Percentiles rank a stretch among this genome's conserved stretches.
phyloP scores from a whole-genome alignment of 2,113 vertebrate genomes.

The Symphodus melops region DNA sequence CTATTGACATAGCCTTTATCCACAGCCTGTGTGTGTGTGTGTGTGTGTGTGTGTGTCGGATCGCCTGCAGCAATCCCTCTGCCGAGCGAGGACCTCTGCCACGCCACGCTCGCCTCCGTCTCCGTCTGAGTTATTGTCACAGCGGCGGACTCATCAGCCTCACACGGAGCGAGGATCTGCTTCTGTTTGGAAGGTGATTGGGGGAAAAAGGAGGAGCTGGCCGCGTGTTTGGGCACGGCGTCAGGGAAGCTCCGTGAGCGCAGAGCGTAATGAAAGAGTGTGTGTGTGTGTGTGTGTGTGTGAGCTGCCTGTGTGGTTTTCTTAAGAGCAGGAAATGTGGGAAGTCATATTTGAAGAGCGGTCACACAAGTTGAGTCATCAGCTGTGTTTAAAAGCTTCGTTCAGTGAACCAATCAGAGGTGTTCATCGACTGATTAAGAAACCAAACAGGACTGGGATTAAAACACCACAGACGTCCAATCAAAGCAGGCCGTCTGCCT shows the following conservation, averaged over 20 bases:
- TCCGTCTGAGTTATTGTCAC: constrained; percentile 30
- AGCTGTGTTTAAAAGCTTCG: constrained; percentile 12
- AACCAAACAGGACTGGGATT: neutral
- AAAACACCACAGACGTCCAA: neutral
- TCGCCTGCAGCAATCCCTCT: constrained; percentile 27
- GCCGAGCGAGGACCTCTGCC: constrained; percentile 30
- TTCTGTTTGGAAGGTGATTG: constrained; percentile 4
- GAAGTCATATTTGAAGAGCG: neutral
- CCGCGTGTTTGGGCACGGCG: constrained; percentile 11
- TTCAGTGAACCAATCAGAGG: constrained; percentile 6
- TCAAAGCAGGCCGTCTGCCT: neutral
- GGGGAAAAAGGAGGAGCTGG: constrained; percentile 3
- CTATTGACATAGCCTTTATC: constrained; percentile 64
- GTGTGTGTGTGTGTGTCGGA: constrained; percentile 66
- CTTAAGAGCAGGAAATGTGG: constrained; percentile 17
- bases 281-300: too few species aligned
- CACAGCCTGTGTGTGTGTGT: constrained; percentile 56
- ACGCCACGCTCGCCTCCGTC: constrained; percentile 37
- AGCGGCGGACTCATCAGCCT: constrained; percentile 22
- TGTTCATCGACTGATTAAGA: neutral
- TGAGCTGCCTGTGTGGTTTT: neutral
- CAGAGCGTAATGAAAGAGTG: constrained; percentile 16
- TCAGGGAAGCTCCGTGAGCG: constrained; percentile 31
- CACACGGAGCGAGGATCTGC: constrained; percentile 28
- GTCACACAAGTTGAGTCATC: constrained; percentile 13